Conservation (phyloP, 2,888 invertebrate genomes). For the Eristalis arbustorum region DNA sequence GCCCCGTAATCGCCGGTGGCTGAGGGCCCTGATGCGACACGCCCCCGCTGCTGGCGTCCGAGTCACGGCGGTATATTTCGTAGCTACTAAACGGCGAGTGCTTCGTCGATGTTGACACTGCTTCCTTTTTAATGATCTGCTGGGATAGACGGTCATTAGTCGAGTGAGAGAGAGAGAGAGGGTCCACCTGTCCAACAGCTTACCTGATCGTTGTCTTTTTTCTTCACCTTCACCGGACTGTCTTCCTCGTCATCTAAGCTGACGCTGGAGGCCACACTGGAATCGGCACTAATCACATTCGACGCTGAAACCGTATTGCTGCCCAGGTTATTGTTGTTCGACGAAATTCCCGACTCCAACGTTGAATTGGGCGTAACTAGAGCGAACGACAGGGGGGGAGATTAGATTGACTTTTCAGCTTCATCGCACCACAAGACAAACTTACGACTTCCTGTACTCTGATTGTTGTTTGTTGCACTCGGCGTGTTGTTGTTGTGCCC, state of each 20-base stretch:
- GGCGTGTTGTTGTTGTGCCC: constrained; percentile 91
- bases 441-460: constrained; percentile 81
- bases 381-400: not conserved
- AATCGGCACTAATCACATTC: constrained; percentile 82
- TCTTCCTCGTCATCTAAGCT: constrained; percentile 80
- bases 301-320: constrained; percentile 84
- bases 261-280: constrained; percentile 80
- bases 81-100: constrained; percentile 77
- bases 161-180: no score
- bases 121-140: constrained; percentile 79
- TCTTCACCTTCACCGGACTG: constrained; percentile 79
- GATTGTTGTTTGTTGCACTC: constrained; percentile 88
- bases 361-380: constrained; percentile 80
- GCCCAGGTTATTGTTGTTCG: constrained; percentile 87
- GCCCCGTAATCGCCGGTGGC: constrained; percentile 52
- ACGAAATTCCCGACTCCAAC: constrained; percentile 79
- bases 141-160: not conserved
- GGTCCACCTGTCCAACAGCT: no score
- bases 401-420: not conserved
- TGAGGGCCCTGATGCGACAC: constrained; percentile 72
- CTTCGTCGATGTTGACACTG: constrained; percentile 79
- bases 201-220: constrained; percentile 79
- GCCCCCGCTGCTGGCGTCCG: constrained; percentile 72
- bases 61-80: constrained; percentile 75
- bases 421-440: not conserved